phyloP scores from a whole-genome alignment of 2,113 vertebrate species.

The Neolamprologus toae region DNA sequence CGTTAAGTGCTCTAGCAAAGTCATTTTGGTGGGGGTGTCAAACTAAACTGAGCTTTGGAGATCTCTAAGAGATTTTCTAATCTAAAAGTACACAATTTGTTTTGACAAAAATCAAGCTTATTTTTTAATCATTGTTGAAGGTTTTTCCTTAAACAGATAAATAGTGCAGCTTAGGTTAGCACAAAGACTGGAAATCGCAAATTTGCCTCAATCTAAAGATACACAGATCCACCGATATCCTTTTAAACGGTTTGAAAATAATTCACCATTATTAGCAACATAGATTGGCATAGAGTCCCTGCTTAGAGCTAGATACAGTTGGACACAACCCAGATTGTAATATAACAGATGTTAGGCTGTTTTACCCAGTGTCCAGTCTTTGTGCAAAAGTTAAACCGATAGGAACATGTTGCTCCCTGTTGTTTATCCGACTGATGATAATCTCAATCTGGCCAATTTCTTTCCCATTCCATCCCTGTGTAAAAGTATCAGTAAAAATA shows the following conservation, averaged over 20 bases:
- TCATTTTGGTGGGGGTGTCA: neutral
- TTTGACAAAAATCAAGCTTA: neutral
- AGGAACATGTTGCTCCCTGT: neutral
- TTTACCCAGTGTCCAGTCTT: neutral
- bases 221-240: neutral
- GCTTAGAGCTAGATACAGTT: neutral
- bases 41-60: neutral
- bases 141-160: neutral
- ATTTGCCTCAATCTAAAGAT: neutral
- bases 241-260: neutral
- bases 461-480: neutral
- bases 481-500: neutral
- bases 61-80: neutral
- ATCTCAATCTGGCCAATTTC: neutral
- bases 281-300: neutral
- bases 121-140: neutral
- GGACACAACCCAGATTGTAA: neutral
- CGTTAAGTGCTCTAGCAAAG: neutral
- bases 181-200: neutral
- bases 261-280: neutral
- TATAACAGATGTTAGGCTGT: neutral
- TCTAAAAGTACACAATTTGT: neutral
- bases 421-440: neutral
- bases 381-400: neutral
- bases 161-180: neutral